A percentile compares a stretch with the other conserved stretches of the same genome.
phyloP scores from a whole-genome alignment of 64 coral and sea anemone species.

The Montipora cactus region DNA sequence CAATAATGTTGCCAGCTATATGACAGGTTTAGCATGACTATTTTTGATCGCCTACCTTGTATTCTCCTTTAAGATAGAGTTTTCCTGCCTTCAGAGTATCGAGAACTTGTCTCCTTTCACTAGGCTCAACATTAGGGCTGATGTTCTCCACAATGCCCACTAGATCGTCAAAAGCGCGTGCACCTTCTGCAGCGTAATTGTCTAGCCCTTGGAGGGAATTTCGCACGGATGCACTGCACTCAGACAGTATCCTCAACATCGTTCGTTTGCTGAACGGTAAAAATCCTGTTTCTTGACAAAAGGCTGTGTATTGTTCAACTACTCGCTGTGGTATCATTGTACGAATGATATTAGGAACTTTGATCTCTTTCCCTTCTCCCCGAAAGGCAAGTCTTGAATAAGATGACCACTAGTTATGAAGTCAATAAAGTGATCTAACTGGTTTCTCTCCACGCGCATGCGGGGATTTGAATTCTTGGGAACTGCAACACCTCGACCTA shows the following conservation, averaged over 20 bases:
- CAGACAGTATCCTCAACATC: slow-evolving; percentile 50
- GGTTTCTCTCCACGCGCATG: too few relatives aligned
- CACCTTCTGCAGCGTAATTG: neutral
- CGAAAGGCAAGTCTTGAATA: slow-evolving; percentile 1
- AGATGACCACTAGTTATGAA: too few relatives aligned
- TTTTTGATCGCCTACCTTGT: too few relatives aligned
- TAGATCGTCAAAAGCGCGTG: neutral
- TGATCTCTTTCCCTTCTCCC: slow-evolving; percentile 14
- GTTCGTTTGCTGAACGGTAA: slow-evolving; percentile 37
- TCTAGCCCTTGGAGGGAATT: too few relatives aligned
- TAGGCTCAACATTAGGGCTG: neutral
- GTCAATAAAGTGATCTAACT: too few relatives aligned
- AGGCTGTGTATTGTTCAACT: neutral
- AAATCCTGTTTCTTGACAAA: slow-evolving; percentile 44
- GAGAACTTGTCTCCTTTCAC: too few relatives aligned
- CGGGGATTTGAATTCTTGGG: too few relatives aligned
- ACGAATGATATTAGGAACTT: slow-evolving; percentile 3
- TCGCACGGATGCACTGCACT: neutral
- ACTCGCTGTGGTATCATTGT: slow-evolving; percentile 25
- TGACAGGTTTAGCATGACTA: too few relatives aligned
- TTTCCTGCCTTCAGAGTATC: too few relatives aligned
- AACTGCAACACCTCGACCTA: too few relatives aligned
- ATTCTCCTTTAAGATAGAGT: too few relatives aligned
- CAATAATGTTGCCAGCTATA: neutral
- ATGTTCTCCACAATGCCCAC: neutral